phyloP scores from a whole-genome alignment of 2,113 vertebrate species.

The Serranochromis macrocephalus region DNA sequence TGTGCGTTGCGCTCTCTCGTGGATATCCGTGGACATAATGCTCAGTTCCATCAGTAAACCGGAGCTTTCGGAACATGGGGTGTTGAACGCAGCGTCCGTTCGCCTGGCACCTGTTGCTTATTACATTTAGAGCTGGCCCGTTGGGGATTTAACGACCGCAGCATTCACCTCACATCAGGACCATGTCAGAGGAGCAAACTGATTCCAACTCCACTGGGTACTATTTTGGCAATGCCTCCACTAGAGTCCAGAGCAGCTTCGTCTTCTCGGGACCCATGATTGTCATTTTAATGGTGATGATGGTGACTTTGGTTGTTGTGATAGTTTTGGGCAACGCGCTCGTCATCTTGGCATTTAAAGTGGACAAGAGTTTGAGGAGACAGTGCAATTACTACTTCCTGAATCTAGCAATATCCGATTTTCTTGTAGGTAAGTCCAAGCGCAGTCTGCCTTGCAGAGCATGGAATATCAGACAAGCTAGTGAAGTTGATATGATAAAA shows the following conservation, averaged over 20 bases:
- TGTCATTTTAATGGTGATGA: conserved; percentile 72
- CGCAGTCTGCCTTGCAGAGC: neutral
- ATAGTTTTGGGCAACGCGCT: conserved; percentile 80
- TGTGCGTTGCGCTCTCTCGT: conserved; percentile 32
- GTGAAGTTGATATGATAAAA: neutral
- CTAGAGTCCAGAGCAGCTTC: conserved; percentile 33
- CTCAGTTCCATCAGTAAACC: neutral
- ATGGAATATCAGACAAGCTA: neutral
- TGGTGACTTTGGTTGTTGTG: conserved; percentile 74
- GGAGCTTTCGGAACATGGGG: neutral
- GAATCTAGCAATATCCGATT: conserved; percentile 88
- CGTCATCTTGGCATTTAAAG: conserved; percentile 81
- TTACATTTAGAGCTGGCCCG: neutral
- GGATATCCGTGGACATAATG: conserved; percentile 2
- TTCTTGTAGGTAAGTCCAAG: conserved; percentile 82
- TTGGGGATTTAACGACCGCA: conserved; percentile 8
- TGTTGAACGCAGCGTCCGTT: neutral
- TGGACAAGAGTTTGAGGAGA: conserved; percentile 83
- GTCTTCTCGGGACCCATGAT: conserved; percentile 44
- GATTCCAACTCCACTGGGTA: conserved; percentile 47
- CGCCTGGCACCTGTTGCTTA: conserved; percentile 46
- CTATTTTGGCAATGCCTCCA: conserved; percentile 37
- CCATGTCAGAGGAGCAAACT: conserved; percentile 44
- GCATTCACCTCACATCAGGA: neutral
- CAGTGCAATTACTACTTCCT: conserved; percentile 83